Base-by-base conservation (phyloP, 2,888 invertebrate genomes). In the Theristus sp. region DNA sequence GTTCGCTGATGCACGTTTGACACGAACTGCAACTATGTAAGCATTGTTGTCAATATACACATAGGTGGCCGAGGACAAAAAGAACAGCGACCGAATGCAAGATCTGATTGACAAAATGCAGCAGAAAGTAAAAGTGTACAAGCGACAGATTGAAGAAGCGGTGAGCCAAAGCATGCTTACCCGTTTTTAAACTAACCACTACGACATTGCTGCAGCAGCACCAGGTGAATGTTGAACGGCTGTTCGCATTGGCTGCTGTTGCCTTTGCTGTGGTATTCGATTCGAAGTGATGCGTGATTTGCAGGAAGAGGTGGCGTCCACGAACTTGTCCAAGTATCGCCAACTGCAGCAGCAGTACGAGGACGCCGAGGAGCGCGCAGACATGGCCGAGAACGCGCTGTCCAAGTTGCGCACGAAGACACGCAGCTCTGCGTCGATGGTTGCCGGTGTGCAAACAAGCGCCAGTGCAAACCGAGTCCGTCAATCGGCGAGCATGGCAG, bases 291-390 rank as follows among this genome's bases (percentile, higher is more conserved):
- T n/a, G n/a, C n/a, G n/a, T n/a, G 17, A 38, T 38, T 64, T 69
- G 63, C 62, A 74, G 68, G 78, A 93, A 81, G 93, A 93, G 79
- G 90, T 93, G 75, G 91, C 91, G 74, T 90, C 91, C 74, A 84
- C 91, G 76, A 93, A 93, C 81, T 84, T 93, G 81, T 91, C 91
- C 81, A 93, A 93, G 83, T 93, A 89, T 89, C 67, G 71, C 53
- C 70, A 71, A 61, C 67, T 89, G 87, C 80, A 90, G 60, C 81
- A 67, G 78, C 90, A 90, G 81, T 82, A 91, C 74, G 91, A 93
- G 79, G 91, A 93, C 80, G 89, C 91, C 68, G 91, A 93, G 77
- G 91, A 91, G 79, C 84, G 91, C 74, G 90, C 90, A 75, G 91
- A 93, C 81, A 83, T 90, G 76, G 89, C 38, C 38, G 38, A 38